A percentile compares a stretch with the other conserved stretches of the same genome.
Conservation (phyloP, 1,140 invertebrate genomes). For the Drosophila eugracilis region DNA sequence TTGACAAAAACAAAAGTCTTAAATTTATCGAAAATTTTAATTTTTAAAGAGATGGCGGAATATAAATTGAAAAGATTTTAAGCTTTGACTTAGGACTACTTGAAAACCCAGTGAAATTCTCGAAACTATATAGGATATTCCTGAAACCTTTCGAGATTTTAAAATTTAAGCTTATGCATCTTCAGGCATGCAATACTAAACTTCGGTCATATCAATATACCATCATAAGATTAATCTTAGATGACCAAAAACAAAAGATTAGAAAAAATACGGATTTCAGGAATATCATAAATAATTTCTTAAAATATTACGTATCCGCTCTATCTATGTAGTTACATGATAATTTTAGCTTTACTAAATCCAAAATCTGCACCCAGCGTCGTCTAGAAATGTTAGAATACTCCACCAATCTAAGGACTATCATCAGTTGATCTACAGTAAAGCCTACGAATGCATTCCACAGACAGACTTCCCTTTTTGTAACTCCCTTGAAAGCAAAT, state of each 20-base stretch:
- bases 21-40: too few relatives aligned
- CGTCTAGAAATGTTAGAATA: background rate
- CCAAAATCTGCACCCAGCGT: background rate
- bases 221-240: conserved; percentile 3
- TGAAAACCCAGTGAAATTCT: conserved; percentile 1
- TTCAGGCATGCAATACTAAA: background rate
- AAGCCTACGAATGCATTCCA: conserved; percentile 17
- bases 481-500: conserved; percentile 13
- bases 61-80: background rate
- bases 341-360: background rate
- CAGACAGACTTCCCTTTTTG: conserved; percentile 10
- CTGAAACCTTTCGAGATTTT: conserved; percentile 1
- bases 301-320: background rate
- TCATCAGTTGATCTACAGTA: background rate
- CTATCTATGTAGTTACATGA: background rate
- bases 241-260: background rate
- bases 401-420: background rate
- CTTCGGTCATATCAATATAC: conserved; percentile 22
- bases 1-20: too few relatives aligned
- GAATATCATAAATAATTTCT: background rate
- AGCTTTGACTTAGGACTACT: background rate
- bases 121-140: background rate
- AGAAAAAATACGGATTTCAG: background rate
- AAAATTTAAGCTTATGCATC: background rate
- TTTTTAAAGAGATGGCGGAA: background rate